Evolutionary conservation across 1,140 invertebrate genomes (phyloP).

Genomic region (Tetraneura akinire): DNA sequence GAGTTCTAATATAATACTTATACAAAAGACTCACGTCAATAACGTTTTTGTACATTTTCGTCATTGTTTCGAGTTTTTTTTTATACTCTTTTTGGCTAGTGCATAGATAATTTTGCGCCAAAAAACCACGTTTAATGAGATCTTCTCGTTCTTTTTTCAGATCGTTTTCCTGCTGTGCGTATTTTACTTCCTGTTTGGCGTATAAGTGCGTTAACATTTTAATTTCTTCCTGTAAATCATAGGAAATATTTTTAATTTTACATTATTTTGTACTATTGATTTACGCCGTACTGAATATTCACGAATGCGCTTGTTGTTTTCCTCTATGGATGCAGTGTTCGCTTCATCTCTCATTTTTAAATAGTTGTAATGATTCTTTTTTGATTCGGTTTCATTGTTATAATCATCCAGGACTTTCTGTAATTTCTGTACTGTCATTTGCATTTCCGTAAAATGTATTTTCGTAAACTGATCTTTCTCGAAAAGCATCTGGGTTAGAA

Average conservation of each 20-base stretch:
- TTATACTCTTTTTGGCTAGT: background rate
- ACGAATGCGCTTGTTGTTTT: constrained; percentile 56
- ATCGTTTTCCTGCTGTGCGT: constrained; percentile 16
- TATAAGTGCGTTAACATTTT: constrained; percentile 19
- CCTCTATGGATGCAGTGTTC: constrained; percentile 54
- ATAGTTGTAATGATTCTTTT: constrained; percentile 59
- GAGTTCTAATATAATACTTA: too few species aligned
- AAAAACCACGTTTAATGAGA: background rate
- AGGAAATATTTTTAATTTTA: too few species aligned
- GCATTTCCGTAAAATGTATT: constrained; percentile 46
- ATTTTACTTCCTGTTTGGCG: background rate
- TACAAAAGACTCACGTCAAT: constrained; percentile 58
- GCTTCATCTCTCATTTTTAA: constrained; percentile 59
- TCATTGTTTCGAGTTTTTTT: constrained; percentile 15
- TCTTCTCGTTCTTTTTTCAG: constrained; percentile 9
- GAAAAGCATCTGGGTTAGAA: constrained; percentile 52
- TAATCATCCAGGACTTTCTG: constrained; percentile 56
- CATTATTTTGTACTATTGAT: background rate
- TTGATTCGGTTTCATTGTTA: constrained; percentile 56
- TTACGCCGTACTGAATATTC: constrained; percentile 54
- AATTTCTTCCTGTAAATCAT: constrained; percentile 17
- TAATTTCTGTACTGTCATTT: constrained; percentile 48
- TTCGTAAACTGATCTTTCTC: constrained; percentile 53
- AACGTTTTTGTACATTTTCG: constrained; percentile 56
- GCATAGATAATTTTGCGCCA: background rate